These are phyloP conservation scores for Semotilus atromaculatus DNA, from an alignment of 2,797 vertebrate species.

Conservation along the genomic window DNA sequence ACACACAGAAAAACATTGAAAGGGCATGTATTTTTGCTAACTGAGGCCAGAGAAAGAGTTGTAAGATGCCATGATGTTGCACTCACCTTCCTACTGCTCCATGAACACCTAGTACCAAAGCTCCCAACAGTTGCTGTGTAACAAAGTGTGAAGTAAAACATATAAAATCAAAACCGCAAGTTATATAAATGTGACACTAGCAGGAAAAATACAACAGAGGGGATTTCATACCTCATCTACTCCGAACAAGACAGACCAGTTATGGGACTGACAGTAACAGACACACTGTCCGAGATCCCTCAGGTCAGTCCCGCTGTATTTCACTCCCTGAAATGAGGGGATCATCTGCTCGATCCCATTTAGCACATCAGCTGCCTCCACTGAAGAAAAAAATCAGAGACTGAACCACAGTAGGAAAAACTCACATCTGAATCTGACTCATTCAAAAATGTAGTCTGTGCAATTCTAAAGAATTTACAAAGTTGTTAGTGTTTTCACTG, in stretches of 20 bases:
- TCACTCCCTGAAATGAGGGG: slow-evolving; percentile 90
- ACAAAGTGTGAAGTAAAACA: slow-evolving; percentile 17
- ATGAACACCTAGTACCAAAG: slow-evolving; percentile 71
- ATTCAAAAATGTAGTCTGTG: background rate
- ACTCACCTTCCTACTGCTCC: slow-evolving; percentile 81
- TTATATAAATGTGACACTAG: background rate
- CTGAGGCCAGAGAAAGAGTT: background rate
- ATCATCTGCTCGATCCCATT: slow-evolving; percentile 83
- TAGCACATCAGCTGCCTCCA: slow-evolving; percentile 82
- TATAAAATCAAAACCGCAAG: background rate
- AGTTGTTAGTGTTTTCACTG: background rate
- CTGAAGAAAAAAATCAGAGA: slow-evolving; percentile 69
- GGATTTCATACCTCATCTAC: slow-evolving; percentile 87
- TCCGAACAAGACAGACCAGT: slow-evolving; percentile 85
- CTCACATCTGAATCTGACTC: background rate
- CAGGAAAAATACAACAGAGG: background rate
- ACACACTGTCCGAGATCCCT: slow-evolving; percentile 90
- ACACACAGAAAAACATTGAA: background rate
- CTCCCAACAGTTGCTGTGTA: slow-evolving; percentile 77
- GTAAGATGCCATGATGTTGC: background rate
- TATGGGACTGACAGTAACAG: slow-evolving; percentile 66
- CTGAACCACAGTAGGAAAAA: background rate
- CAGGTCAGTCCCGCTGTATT: slow-evolving; percentile 88
- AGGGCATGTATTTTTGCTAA: background rate
- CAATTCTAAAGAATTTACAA: background rate